phyloP scores from a whole-genome alignment of 2,113 vertebrate genomes.

The Porphyrio hochstetteri region DNA sequence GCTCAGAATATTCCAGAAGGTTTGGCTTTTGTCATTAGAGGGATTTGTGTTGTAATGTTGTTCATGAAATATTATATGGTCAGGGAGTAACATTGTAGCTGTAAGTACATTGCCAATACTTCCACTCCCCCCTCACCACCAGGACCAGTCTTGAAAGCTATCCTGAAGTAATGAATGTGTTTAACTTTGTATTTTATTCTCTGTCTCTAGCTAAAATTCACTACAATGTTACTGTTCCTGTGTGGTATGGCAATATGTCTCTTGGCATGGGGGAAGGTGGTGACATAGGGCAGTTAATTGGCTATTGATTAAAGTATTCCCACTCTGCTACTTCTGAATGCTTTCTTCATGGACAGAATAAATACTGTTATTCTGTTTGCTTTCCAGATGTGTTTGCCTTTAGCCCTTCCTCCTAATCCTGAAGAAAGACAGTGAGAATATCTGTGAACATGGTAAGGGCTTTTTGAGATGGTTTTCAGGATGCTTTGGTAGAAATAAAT shows the following conservation, averaged over 20 bases:
- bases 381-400: constrained; percentile 1
- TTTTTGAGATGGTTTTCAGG: neutral
- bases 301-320: neutral
- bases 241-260: neutral
- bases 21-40: neutral
- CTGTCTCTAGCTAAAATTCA: neutral
- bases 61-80: neutral
- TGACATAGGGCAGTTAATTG: neutral
- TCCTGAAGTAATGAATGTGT: neutral
- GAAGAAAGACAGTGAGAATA: neutral
- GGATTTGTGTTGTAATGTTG: neutral
- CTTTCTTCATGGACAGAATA: neutral
- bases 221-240: neutral
- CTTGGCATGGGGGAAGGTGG: neutral
- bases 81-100: neutral
- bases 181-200: neutral
- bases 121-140: neutral
- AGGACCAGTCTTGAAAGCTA: neutral
- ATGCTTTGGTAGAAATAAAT: neutral
- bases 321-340: neutral
- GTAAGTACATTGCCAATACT: neutral
- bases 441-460: constrained; percentile 71
- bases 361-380: neutral
- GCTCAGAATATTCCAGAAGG: neutral
- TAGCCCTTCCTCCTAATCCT: neutral